Evolutionary conservation across 2,888 invertebrate species (phyloP).

Genomic region (Andrena chrysosceles): DNA sequence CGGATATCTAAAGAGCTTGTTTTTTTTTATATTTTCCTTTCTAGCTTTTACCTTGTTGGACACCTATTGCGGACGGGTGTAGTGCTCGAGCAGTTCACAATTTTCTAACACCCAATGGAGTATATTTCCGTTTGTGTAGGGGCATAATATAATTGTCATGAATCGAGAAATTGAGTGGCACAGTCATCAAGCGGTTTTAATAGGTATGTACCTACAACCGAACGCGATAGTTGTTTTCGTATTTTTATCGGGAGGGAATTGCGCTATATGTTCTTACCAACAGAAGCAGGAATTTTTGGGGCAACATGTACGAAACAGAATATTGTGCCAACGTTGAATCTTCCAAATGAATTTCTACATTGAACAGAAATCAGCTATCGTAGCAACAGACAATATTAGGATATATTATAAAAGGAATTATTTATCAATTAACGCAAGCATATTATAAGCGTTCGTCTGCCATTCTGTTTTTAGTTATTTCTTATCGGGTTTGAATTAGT

Average conservation of each 20-base stretch:
- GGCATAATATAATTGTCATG: conserved; percentile 49
- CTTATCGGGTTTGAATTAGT: background rate
- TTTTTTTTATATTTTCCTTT: conserved; percentile 17
- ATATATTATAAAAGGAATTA: conserved; percentile 27
- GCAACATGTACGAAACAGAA: conserved; percentile 30
- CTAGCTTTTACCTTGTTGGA: conserved; percentile 11
- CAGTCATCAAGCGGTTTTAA: background rate
- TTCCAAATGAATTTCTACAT: conserved; percentile 63
- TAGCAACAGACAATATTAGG: conserved; percentile 46
- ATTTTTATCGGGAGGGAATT: background rate
- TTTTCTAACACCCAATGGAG: background rate
- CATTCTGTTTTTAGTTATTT: background rate
- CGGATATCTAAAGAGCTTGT: conserved; percentile 29
- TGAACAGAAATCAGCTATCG: conserved; percentile 34
- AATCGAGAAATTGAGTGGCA: conserved; percentile 29
- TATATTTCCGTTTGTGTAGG: conserved; percentile 1
- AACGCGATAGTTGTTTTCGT: background rate
- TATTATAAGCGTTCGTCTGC: background rate
- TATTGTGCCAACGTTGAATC: conserved; percentile 68
- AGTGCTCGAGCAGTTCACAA: background rate
- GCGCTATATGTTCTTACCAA: background rate
- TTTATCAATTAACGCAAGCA: conserved; percentile 16
- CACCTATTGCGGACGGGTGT: conserved; percentile 9
- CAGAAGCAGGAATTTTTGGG: conserved; percentile 13
- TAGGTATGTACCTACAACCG: background rate